These are phyloP conservation scores for Cladopsammia gracilis DNA, from an alignment of 64 coral and sea anemone genomes.

Conservation along the genomic window DNA sequence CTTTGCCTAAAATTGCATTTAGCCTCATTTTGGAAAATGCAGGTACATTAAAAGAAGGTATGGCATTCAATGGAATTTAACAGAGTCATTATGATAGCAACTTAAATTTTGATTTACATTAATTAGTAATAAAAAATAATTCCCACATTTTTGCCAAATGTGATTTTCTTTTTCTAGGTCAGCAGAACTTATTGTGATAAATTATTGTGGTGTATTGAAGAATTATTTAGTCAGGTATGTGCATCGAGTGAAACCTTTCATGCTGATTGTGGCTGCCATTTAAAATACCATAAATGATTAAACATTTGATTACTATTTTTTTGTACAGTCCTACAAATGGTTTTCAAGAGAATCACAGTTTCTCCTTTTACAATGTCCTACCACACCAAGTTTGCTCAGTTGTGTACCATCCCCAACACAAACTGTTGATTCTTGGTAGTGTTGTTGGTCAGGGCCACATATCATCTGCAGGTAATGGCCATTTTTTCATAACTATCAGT, in stretches of 20 bases:
- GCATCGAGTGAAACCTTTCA: not conserved
- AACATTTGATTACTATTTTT: not conserved
- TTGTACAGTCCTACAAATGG: conserved; percentile 85
- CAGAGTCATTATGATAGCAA: too few relatives aligned
- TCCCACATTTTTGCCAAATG: not conserved
- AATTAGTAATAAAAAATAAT: too few relatives aligned
- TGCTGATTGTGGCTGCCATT: not conserved
- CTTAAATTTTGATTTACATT: too few relatives aligned
- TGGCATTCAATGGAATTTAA: too few relatives aligned
- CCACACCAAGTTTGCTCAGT: conserved; percentile 71
- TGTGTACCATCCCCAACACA: conserved; percentile 81
- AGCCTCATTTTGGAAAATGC: too few relatives aligned
- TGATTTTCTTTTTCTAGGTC: conserved; percentile 42
- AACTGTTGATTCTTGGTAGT: conserved; percentile 82
- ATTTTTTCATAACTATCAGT: not conserved
- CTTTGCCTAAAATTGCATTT: too few relatives aligned
- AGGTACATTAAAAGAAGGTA: too few relatives aligned
- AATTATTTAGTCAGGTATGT: conserved; percentile 87
- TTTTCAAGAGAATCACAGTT: conserved; percentile 90
- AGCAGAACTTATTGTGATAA: conserved; percentile 85
- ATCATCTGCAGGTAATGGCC: not conserved
- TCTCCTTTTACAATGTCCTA: conserved; percentile 78
- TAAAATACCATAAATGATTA: not conserved
- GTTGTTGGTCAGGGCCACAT: not conserved
- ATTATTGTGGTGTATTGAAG: conserved; percentile 76